phyloP scores from a whole-genome alignment of 2,113 vertebrate genomes.

The Pedetes capensis region DNA sequence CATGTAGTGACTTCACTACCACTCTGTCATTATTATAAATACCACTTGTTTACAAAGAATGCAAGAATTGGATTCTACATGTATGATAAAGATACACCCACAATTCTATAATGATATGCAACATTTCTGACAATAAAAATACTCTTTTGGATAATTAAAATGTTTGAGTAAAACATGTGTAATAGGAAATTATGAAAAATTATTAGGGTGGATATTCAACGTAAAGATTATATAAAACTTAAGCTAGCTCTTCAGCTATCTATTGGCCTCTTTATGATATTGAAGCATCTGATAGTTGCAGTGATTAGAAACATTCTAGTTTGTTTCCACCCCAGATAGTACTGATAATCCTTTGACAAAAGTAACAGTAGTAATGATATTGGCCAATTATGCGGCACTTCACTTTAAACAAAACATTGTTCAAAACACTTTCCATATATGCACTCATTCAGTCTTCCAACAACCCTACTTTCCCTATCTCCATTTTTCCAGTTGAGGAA shows the following conservation, averaged over 20 bases:
- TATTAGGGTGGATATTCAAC: not conserved
- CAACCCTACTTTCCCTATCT: not conserved
- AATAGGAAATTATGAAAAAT: not conserved
- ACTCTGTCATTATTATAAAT: not conserved
- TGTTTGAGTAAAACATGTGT: not conserved
- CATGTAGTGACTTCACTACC: not conserved
- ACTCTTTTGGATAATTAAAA: not conserved
- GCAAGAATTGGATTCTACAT: not conserved
- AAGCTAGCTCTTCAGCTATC: not conserved
- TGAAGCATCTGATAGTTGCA: not conserved
- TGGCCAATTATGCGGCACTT: not conserved
- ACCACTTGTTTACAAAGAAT: conserved; percentile 24
- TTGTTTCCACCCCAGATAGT: not conserved
- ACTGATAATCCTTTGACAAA: not conserved
- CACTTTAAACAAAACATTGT: not conserved
- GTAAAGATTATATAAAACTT: not conserved
- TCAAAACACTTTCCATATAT: not conserved
- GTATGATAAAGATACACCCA: not conserved
- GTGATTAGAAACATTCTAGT: not conserved
- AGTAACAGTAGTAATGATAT: not conserved
- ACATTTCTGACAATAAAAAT: conserved; percentile 1
- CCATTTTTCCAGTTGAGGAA: not conserved
- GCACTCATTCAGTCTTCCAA: not conserved
- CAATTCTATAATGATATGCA: not conserved
- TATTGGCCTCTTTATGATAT: not conserved